phyloP scores from a whole-genome alignment of 2,113 vertebrate genomes.

The Sorex araneus region DNA sequence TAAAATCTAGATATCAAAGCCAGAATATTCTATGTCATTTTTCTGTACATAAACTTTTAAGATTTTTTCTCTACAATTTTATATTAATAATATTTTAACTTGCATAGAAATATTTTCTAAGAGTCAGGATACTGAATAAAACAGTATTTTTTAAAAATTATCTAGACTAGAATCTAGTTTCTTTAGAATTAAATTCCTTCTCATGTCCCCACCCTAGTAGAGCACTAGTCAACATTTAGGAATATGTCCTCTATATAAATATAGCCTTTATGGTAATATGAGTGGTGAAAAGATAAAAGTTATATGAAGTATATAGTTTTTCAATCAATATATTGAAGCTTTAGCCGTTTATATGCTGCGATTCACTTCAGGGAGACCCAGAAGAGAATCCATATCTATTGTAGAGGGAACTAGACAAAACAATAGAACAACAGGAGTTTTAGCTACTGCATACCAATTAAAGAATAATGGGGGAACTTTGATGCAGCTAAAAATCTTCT shows the following conservation, averaged over 20 bases:
- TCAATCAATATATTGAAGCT: constrained; percentile 87
- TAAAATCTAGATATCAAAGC: not conserved
- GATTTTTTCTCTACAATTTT: constrained; percentile 37
- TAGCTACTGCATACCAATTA: constrained; percentile 80
- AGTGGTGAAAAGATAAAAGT: constrained; percentile 84
- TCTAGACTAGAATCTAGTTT: not conserved
- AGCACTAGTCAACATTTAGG: constrained; percentile 1
- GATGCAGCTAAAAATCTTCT: constrained; percentile 82
- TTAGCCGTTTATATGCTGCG: constrained; percentile 82
- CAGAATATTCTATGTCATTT: not conserved
- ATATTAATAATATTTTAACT: constrained; percentile 43
- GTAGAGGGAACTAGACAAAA: constrained; percentile 82
- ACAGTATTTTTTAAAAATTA: not conserved
- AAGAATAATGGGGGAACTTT: constrained; percentile 82
- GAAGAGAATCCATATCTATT: constrained; percentile 80
- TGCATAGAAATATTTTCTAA: not conserved
- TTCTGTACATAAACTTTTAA: not conserved
- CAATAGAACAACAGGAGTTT: constrained; percentile 75
- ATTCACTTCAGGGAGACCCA: constrained; percentile 84
- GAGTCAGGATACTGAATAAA: constrained; percentile 22
- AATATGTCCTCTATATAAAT: constrained; percentile 58
- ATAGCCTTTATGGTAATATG: constrained; percentile 54
- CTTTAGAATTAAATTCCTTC: constrained; percentile 38
- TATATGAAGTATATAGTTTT: constrained; percentile 69
- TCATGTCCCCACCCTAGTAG: not conserved